Conservation (phyloP, 2,113 vertebrate species). For the Perognathus longimembris region DNA sequence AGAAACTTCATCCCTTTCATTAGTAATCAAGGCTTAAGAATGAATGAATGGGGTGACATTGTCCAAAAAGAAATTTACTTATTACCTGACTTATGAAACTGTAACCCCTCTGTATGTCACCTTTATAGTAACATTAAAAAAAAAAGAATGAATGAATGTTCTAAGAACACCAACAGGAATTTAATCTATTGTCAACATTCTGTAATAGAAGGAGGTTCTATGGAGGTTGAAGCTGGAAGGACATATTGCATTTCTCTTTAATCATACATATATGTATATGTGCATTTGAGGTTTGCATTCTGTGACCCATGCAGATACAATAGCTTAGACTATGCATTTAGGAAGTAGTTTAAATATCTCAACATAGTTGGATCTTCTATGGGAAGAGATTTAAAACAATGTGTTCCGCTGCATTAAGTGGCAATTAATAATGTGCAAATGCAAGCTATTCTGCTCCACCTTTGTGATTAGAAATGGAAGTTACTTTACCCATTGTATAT, state of each 20-base stretch:
- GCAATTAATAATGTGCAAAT: slow-evolving; percentile 75
- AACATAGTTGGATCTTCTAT: slow-evolving; percentile 5
- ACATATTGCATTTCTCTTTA: slow-evolving; percentile 30
- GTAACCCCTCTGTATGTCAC: too few species aligned
- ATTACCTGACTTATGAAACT: too few species aligned
- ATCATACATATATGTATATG: not conserved
- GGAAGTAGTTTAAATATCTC: slow-evolving; percentile 39
- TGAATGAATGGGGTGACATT: not conserved
- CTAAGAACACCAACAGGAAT: not conserved
- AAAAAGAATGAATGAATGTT: not conserved
- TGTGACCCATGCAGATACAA: not conserved
- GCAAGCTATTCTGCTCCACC: slow-evolving; percentile 67
- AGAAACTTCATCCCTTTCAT: not conserved
- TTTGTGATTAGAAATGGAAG: slow-evolving; percentile 55
- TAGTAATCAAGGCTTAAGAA: not conserved
- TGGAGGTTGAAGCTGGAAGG: not conserved
- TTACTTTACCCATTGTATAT: slow-evolving; percentile 64
- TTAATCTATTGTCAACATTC: not conserved
- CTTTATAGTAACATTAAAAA: not conserved
- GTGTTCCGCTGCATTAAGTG: slow-evolving; percentile 50
- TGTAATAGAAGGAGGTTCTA: not conserved
- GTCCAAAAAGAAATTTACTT: too few species aligned
- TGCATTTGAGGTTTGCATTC: not conserved
- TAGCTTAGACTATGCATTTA: not conserved
- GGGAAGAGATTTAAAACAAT: slow-evolving; percentile 68